Base-by-base conservation (phyloP, 2,888 invertebrate species). In the Cerastis rubricosa region DNA sequence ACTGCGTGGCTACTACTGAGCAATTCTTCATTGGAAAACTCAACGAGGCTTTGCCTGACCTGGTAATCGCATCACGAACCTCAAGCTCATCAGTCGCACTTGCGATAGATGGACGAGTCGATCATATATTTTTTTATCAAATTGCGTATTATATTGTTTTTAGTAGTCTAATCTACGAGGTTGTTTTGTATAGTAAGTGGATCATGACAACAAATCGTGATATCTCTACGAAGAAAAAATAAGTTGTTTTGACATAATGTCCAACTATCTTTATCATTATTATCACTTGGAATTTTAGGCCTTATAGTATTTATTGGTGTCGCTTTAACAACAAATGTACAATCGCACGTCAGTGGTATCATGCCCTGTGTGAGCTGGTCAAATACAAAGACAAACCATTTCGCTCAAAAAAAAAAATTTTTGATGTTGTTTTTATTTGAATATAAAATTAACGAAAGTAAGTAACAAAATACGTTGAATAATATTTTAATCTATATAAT, bases 161-260 rank as follows among this genome's bases (percentile, higher is more conserved):
- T 63, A 64, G 8, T 54, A 35, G 66, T 74, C 12, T 73, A 66
- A 80, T 80, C 70, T 78, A 8, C 19, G 47, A 70, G 51, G 47
- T 70, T 70, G 43, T 70, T 83, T 59, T 59, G 35, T 35, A 65
- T 64, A 66, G 45, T 68, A 83, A 78, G 35, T 61, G 25, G 77
- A 78, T 43, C 80, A 78, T 71, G 65, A 78, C 22, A 61, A 43
- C 47, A 66, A 61, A 12, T 47, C 83, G 83, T 80, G 78, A 78
- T 80, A 78, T 71, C 57, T 54, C 1, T 51, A 61, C 59, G 54
- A 66, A 70, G 65, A 78, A 61, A 82, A 81, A 80, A 77, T 54
- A 29, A 17, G 35, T 80, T 83, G 78, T 78, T 78, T 70, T 83
- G 65, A 66, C 40, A 61, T 78, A 35, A 12, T 57, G 9, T 29